Evolutionary conservation across 2,797 vertebrate genomes (phyloP).

Genomic region (Notolepis coatsorum): DNA sequence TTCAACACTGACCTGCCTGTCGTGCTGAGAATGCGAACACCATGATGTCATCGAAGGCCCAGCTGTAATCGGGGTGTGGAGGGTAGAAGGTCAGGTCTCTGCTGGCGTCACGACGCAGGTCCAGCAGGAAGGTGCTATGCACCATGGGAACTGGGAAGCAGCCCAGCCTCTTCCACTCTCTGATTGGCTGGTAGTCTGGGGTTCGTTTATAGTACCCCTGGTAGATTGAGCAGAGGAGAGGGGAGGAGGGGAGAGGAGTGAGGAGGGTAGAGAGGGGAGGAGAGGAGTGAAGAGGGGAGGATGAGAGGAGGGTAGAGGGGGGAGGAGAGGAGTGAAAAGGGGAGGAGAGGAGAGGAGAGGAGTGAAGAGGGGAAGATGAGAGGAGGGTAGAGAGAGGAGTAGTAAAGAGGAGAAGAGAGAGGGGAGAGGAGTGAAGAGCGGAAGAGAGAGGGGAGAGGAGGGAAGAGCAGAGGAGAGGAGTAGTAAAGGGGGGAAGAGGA

Average conservation of each 20-base stretch:
- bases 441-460: no score
- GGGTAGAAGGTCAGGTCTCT: constrained; percentile 88
- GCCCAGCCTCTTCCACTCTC: constrained; percentile 93
- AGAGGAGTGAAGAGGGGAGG: neutral
- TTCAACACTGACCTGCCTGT: constrained; percentile 85
- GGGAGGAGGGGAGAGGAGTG: neutral
- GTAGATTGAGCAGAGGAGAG: neutral
- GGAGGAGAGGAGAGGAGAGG: no score
- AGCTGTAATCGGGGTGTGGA: constrained; percentile 94
- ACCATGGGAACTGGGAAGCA: constrained; percentile 95
- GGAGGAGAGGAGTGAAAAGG: no score
- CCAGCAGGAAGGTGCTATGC: constrained; percentile 94
- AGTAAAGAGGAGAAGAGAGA: no score
- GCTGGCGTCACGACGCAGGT: constrained; percentile 90
- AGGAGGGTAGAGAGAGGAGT: no score
- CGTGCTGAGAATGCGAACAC: constrained; percentile 97
- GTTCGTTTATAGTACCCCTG: constrained; percentile 97
- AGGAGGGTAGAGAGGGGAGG: constrained; percentile 8
- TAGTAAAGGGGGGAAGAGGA: no score
- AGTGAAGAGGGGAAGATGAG: no score
- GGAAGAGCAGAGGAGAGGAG: no score
- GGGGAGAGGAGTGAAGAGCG: no score
- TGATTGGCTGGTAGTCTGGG: constrained; percentile 92
- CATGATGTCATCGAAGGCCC: constrained; percentile 98
- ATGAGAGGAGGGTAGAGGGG: no score